Base-by-base conservation (phyloP, 1,140 invertebrate genomes). In the Oryzaephilus surinamensis region DNA sequence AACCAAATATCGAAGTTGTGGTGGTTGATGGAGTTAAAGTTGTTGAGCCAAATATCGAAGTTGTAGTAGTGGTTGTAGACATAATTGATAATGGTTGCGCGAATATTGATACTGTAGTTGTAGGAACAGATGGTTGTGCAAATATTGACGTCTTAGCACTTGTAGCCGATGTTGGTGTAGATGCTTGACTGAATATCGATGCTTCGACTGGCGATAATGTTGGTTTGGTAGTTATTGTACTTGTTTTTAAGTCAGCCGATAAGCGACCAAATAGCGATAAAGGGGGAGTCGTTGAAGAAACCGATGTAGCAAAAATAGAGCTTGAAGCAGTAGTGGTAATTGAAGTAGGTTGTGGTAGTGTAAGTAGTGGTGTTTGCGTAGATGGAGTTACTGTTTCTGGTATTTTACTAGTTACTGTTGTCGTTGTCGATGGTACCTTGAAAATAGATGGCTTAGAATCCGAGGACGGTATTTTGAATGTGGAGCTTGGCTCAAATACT, bases 201-300 rank as follows among this genome's bases (percentile, higher is more conserved):
- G n/a, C n/a, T n/a, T n/a, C n/a, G n/a, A n/a, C n/a, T n/a, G n/a
- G n/a, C n/a, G n/a, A n/a, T n/a, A n/a, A n/a, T 24, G 23, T 24
- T n/a, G 23, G 23, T 24, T 24, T 24, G 10, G 6, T 21, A 21
- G 20, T 6, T 6, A 21, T 21, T 21, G 20, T 21, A 21, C 6
- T 21, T 21, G 6, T 6, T 21, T 4, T 8, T 11, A 10, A 11
- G 11, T 4, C 19, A n/a, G 8, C 5, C 11, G 23, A n/a, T 24
- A 11, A 3, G 8, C 8, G 10, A 24, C 33, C 33, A 23, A 41
- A 41, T 26, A 41, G 30, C 2, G 38, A 37, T 11, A 19, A 7
- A 17, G 21, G 6, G 10, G 20, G 10, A 31, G 17, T 27, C 12
- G 29, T n/a, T 6, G 30, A 15, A 6, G 23, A 1, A 24, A 10